Percentiles rank a stretch among this genome's conserved stretches.
phyloP scores from a whole-genome alignment of 2,888 invertebrate genomes.

The Lepidocyrtinus sp. region DNA sequence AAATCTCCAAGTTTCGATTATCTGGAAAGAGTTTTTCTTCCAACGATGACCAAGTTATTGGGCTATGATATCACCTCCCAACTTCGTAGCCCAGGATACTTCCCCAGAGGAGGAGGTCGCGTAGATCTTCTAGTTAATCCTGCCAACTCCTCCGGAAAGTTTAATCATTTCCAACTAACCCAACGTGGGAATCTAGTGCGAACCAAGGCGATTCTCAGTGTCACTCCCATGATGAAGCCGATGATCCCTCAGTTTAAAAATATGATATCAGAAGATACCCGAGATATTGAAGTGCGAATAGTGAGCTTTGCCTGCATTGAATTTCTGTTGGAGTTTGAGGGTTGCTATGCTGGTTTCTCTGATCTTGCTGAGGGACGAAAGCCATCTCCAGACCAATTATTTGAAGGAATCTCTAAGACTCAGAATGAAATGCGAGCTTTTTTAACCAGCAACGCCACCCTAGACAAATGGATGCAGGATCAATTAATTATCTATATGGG shows the following conservation, averaged over 20 bases:
- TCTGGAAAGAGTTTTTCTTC: conserved; percentile 59
- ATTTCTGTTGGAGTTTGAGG: conserved; percentile 61
- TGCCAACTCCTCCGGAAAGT: conserved; percentile 28
- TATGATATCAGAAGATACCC: conserved; percentile 42
- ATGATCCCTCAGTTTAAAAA: conserved; percentile 45
- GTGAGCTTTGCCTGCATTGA: conserved; percentile 64
- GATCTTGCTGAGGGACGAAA: conserved; percentile 60
- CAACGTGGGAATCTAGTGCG: conserved; percentile 54
- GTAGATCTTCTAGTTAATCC: conserved; percentile 61
- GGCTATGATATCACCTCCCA: conserved; percentile 53
- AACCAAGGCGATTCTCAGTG: conserved; percentile 57
- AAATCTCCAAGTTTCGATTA: conserved; percentile 67
- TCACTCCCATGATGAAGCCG: conserved; percentile 60
- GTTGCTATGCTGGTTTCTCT: conserved; percentile 62
- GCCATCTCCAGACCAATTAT: conserved; percentile 57
- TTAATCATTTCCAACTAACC: conserved; percentile 47
- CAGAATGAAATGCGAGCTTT: conserved; percentile 55
- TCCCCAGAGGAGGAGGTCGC: conserved; percentile 66
- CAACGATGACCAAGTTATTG: conserved; percentile 57
- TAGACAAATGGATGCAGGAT: conserved; percentile 67
- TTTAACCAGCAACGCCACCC: conserved; percentile 44
- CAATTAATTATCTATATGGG: conserved; percentile 68
- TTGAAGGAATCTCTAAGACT: conserved; percentile 54
- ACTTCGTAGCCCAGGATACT: conserved; percentile 61
- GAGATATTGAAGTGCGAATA: conserved; percentile 59